phyloP scores from a whole-genome alignment of 2,888 invertebrate species.

The Parasteatoda lunata region DNA sequence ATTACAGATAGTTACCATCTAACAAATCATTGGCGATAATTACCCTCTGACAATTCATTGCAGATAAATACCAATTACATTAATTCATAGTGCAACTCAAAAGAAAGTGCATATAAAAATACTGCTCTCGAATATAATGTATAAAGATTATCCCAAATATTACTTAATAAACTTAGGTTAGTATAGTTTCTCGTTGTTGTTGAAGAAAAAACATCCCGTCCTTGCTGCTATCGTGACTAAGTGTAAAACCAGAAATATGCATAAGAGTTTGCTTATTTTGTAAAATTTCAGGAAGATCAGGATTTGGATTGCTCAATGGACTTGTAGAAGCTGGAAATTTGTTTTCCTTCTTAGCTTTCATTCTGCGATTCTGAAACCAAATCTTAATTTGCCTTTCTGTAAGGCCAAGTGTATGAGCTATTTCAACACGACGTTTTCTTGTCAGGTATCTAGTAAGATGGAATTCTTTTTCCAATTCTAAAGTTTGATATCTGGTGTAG shows the following conservation, averaged over 20 bases:
- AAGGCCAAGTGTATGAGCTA: slow-evolving; percentile 48
- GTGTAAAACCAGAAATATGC: slow-evolving; percentile 19
- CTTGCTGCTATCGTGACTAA: slow-evolving; percentile 30
- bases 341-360: slow-evolving; percentile 63
- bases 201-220: slow-evolving; percentile 29
- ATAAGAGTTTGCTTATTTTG: slow-evolving; percentile 23
- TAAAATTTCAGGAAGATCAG: slow-evolving; percentile 28
- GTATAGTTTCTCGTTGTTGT: slow-evolving; percentile 10
- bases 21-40: no score
- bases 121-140: no score
- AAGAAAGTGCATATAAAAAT: no score
- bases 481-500: slow-evolving; percentile 53
- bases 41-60: no score
- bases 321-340: slow-evolving; percentile 37
- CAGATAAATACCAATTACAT: no score
- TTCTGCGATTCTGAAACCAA: slow-evolving; percentile 60
- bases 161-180: background rate
- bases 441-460: slow-evolving; percentile 59
- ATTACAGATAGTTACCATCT: no score
- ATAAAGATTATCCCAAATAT: background rate
- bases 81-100: no score
- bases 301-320: slow-evolving; percentile 44
- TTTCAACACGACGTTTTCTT: slow-evolving; percentile 48
- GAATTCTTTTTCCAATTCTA: slow-evolving; percentile 63
- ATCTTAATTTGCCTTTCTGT: slow-evolving; percentile 64